A percentile compares a stretch with the other conserved stretches of the same genome.
phyloP scores from a whole-genome alignment of 2,888 invertebrate genomes.

The Chloroclystis v-ata region DNA sequence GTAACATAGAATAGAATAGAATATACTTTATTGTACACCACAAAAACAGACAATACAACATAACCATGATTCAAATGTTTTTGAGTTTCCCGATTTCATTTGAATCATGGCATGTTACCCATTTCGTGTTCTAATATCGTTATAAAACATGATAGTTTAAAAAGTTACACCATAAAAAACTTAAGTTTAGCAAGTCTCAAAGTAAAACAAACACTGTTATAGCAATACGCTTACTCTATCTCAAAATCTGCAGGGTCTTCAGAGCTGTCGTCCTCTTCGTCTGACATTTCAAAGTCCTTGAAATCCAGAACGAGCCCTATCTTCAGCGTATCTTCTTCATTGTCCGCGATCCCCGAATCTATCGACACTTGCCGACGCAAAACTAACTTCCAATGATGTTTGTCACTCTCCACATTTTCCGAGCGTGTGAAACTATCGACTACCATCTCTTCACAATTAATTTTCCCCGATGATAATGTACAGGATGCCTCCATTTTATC shows the following conservation, averaged over 20 bases:
- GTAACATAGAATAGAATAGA: too few species aligned
- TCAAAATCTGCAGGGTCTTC: constrained; percentile 34
- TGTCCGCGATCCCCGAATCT: constrained; percentile 48
- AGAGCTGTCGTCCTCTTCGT: constrained; percentile 44
- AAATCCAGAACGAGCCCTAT: too few species aligned
- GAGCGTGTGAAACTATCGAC: constrained; percentile 41
- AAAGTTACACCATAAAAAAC: too few species aligned
- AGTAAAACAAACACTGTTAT: too few species aligned
- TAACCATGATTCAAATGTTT: too few species aligned
- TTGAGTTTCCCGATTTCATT: too few species aligned
- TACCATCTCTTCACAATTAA: constrained; percentile 32
- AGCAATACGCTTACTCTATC: constrained; percentile 35
- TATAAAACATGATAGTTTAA: too few species aligned
- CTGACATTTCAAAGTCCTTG: constrained; percentile 37
- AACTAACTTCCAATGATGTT: constrained; percentile 24
- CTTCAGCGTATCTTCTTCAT: constrained; percentile 29
- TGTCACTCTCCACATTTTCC: constrained; percentile 31
- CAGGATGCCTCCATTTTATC: constrained; percentile 34
- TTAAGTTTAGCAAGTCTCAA: too few species aligned
- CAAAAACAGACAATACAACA: too few species aligned
- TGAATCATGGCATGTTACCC: too few species aligned
- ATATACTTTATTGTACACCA: too few species aligned
- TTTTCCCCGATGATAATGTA: constrained; percentile 36
- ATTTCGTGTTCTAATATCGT: too few species aligned
- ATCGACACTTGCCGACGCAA: constrained; percentile 38